Evolutionary conservation across 2,888 invertebrate species (phyloP), one percentile per base, ranked within the genome.

Genomic region (Dynastes maya): DNA sequence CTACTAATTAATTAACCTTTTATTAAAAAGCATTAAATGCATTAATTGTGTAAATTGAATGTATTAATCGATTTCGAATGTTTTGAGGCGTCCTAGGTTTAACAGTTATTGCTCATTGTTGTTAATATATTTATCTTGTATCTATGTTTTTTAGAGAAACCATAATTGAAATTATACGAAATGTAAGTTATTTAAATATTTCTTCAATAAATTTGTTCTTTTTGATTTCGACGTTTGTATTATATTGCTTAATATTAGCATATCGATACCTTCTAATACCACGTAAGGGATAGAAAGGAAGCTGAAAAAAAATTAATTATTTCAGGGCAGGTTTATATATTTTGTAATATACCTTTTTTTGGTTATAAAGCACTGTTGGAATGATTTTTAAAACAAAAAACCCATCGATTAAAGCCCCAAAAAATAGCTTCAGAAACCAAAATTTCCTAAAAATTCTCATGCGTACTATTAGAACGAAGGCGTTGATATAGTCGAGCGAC

Each of bases 11-110:
- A 32, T 32, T 5, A 32, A 32, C 0, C 4, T 37, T 13, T 51
- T 27, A 16, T 45, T 67, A 61, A 8, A 27, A 51, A 80, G 83
- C 83, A 84, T 84, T 76, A 82, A 82, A 84, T 84, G 84, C 84
- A 83, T 84, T 83, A 82, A 83, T 81, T 78, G 6, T 45, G 27
- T 16, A 79, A 79, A 80, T 77, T 79, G 75, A 29, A 76, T 45
- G 53, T 80, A 78, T 79, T 81, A 79, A 75, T 80, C 74, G 79
- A 76, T 55, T 75, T 78, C 76, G 76, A 58, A 37, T 72, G 37
- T 40, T 72, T 72, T 58, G 22, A 68, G 13, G 68, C 51, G 51
- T 22, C 68, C 67, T 80, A 81, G 79, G 79, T 80, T 81, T 80
- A 81, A 78, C 78, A 67, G 80, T 81, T 78, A 80, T 82, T 82